These are phyloP conservation scores for Dermatemys mawii DNA, from an alignment of 2,113 vertebrate species.

Conservation along the genomic window DNA sequence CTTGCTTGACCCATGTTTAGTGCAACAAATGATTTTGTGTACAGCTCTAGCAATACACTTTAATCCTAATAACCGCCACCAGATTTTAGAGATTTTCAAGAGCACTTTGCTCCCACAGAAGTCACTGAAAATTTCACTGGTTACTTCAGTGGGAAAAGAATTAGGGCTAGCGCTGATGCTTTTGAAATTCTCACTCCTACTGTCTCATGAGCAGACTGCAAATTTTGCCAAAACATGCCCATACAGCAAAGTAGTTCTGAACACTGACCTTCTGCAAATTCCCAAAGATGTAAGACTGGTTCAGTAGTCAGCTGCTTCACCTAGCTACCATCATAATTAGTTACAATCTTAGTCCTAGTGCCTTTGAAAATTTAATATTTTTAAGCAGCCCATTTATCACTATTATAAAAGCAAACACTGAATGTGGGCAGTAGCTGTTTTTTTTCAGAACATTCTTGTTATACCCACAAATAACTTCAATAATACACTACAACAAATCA, in stretches of 20 bases:
- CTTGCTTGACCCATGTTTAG: neutral
- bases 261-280: neutral
- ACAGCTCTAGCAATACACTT: neutral
- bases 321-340: neutral
- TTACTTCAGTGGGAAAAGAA: neutral
- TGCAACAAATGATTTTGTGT: neutral
- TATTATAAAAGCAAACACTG: constrained; percentile 45
- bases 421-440: constrained; percentile 56
- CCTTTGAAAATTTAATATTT: neutral
- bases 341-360: neutral
- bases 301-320: neutral
- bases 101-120: neutral
- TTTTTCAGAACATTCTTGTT: constrained; percentile 56
- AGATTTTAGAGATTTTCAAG: neutral
- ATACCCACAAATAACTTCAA: constrained; percentile 34
- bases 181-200: neutral
- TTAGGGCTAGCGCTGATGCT: neutral
- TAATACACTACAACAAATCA: neutral
- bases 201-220: neutral
- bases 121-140: neutral
- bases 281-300: neutral
- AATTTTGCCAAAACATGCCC: neutral
- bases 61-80: neutral
- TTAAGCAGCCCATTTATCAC: constrained; percentile 50
- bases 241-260: neutral